These are phyloP conservation scores for Eupsilia transversa DNA, from an alignment of 2,888 invertebrate species.

Conservation along the genomic window DNA sequence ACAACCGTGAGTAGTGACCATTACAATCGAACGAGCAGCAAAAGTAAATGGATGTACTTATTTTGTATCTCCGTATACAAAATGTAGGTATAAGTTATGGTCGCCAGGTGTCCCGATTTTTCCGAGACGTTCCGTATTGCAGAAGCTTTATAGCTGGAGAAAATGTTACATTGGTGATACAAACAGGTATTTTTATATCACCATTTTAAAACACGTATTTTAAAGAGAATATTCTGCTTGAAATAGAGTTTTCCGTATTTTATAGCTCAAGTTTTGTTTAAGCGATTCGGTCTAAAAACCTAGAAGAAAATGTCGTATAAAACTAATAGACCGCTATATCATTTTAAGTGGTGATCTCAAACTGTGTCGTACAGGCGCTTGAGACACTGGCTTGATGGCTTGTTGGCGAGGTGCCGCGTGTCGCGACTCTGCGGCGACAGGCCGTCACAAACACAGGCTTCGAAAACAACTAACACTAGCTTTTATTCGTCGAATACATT, in stretches of 20 bases:
- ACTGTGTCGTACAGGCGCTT: constrained; percentile 48
- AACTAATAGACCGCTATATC: constrained; percentile 20
- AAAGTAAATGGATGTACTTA: constrained; percentile 67
- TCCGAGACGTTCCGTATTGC: constrained; percentile 47
- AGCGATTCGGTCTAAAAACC: constrained; percentile 1
- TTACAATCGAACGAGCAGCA: constrained; percentile 68
- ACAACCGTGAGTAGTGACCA: constrained; percentile 54
- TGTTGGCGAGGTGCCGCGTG: constrained; percentile 83
- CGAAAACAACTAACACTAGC: constrained; percentile 74
- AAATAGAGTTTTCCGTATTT: constrained; percentile 5
- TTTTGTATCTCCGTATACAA: constrained; percentile 73
- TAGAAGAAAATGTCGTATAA: background rate
- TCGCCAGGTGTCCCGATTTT: constrained; percentile 70
- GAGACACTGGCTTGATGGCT: constrained; percentile 60
- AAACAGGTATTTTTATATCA: constrained; percentile 35
- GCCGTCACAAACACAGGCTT: constrained; percentile 69
- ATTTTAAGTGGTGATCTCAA: constrained; percentile 48
- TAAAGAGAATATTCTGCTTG: background rate
- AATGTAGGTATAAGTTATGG: constrained; percentile 76
- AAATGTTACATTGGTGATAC: constrained; percentile 29
- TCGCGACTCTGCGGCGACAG: constrained; percentile 78
- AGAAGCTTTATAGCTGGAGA: constrained; percentile 37
- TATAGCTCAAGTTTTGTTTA: background rate
- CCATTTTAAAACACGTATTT: constrained; percentile 36
- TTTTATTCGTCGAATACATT: constrained; percentile 67